phyloP scores from a whole-genome alignment of 1,140 invertebrate species.

The Drosophila truncata region DNA sequence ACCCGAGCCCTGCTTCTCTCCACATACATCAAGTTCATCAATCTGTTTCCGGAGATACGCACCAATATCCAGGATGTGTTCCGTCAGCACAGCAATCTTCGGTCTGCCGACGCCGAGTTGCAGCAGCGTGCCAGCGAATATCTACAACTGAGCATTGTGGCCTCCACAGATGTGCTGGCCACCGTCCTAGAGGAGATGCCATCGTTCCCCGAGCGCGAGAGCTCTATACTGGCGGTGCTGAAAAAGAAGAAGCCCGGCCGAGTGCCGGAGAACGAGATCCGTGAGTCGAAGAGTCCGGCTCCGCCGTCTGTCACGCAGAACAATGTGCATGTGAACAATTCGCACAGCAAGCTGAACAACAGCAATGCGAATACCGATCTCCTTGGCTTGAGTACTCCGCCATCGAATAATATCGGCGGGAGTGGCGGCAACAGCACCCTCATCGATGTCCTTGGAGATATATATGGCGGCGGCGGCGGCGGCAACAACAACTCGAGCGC shows the following conservation, averaged over 20 bases:
- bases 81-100: constrained; percentile 97
- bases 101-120: constrained; percentile 98
- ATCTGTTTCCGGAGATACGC: constrained; percentile 99
- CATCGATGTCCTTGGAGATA: constrained; percentile 96
- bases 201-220: constrained; percentile 99
- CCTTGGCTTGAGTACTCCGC: constrained; percentile 93
- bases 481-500: constrained; percentile 86
- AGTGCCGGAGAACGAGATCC: constrained; percentile 93
- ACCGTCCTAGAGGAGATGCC: constrained; percentile 99
- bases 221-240: constrained; percentile 97
- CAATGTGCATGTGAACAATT: constrained; percentile 86
- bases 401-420: constrained; percentile 88
- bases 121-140: constrained; percentile 99
- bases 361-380: constrained; percentile 90
- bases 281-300: constrained; percentile 92
- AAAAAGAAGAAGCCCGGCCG: constrained; percentile 99
- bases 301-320: constrained; percentile 86
- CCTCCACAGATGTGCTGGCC: constrained; percentile 98
- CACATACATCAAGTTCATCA: constrained; percentile 99
- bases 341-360: constrained; percentile 86
- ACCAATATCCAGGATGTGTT: constrained; percentile 98
- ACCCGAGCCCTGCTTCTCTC: constrained; percentile 98
- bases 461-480: constrained; percentile 90
- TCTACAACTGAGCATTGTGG: constrained; percentile 97
- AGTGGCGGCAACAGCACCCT: constrained; percentile 88